Conservation (phyloP, 1,140 invertebrate species). For the Drosophila novamexicana region DNA sequence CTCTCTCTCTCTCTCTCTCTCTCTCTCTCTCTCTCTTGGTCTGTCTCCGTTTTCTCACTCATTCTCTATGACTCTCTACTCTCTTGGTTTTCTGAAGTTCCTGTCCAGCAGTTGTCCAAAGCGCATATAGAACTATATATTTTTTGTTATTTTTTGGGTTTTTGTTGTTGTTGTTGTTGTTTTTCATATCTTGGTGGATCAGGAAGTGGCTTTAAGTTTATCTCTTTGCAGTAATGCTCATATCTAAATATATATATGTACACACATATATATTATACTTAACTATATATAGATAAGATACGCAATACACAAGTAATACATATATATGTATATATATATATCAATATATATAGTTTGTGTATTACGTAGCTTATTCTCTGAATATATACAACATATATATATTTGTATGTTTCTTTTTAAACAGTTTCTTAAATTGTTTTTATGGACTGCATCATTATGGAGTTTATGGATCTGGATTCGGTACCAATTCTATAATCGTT, state of each 20-base stretch:
- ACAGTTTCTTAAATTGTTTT: background rate
- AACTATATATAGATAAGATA: too few species aligned
- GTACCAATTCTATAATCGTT: slow-evolving; percentile 15
- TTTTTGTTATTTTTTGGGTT: background rate
- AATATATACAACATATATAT: too few species aligned
- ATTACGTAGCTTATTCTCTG: too few species aligned
- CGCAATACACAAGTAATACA: too few species aligned
- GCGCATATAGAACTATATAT: slow-evolving; percentile 13
- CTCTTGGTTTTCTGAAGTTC: slow-evolving; percentile 11
- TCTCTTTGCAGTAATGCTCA: too few species aligned
- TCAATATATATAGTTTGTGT: too few species aligned
- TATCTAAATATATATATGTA: too few species aligned
- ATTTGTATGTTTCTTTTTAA: background rate
- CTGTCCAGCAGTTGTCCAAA: slow-evolving; percentile 39
- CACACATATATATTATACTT: too few species aligned
- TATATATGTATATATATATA: too few species aligned
- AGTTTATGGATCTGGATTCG: background rate
- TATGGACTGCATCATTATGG: background rate
- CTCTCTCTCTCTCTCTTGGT: background rate
- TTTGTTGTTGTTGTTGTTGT: slow-evolving; percentile 10
- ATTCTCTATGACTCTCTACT: background rate
- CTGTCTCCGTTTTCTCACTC: background rate
- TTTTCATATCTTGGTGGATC: slow-evolving; percentile 22
- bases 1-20: background rate
- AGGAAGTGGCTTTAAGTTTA: slow-evolving; percentile 9